Evolutionary conservation across 2,797 vertebrate species (phyloP).

Genomic region (Periophthalmus magnuspinnatus): DNA sequence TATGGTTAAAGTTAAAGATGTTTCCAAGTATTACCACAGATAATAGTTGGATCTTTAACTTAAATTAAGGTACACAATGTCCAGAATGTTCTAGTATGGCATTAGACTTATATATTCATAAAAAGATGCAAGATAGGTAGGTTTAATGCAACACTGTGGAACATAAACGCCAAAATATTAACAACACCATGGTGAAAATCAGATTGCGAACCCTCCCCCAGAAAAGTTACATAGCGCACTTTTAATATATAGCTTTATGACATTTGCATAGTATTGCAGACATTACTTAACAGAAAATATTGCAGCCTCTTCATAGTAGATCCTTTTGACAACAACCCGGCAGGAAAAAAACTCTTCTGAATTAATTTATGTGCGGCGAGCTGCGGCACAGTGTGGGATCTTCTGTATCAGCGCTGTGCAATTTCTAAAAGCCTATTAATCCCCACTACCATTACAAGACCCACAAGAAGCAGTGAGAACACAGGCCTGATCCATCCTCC

Average conservation of each 20-base stretch:
- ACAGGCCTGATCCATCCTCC: conserved; percentile 45
- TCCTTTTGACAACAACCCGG: conserved; percentile 29
- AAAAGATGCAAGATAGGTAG: too few species aligned
- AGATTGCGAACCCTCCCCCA: neutral
- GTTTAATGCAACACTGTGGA: neutral
- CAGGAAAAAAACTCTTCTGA: conserved; percentile 37
- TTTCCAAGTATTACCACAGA: too few species aligned
- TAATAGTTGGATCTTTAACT: too few species aligned
- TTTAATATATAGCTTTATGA: neutral
- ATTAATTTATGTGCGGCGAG: conserved; percentile 43
- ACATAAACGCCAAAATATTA: neutral
- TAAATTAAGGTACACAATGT: too few species aligned
- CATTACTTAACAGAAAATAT: conserved; percentile 13
- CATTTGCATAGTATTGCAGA: neutral
- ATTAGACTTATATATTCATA: neutral
- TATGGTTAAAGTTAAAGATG: too few species aligned
- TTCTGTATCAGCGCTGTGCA: conserved; percentile 32
- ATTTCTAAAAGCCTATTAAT: conserved; percentile 52
- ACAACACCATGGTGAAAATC: neutral
- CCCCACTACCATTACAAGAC: conserved; percentile 35
- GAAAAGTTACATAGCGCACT: neutral
- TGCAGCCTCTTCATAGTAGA: conserved; percentile 16
- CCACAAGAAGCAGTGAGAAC: conserved; percentile 28
- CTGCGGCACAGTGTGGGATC: conserved; percentile 38
- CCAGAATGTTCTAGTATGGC: too few species aligned